Evolutionary conservation across 1,140 invertebrate genomes (phyloP), one percentile per base, ranked within the genome.

Genomic region (Rhynchophorus ferrugineus): DNA sequence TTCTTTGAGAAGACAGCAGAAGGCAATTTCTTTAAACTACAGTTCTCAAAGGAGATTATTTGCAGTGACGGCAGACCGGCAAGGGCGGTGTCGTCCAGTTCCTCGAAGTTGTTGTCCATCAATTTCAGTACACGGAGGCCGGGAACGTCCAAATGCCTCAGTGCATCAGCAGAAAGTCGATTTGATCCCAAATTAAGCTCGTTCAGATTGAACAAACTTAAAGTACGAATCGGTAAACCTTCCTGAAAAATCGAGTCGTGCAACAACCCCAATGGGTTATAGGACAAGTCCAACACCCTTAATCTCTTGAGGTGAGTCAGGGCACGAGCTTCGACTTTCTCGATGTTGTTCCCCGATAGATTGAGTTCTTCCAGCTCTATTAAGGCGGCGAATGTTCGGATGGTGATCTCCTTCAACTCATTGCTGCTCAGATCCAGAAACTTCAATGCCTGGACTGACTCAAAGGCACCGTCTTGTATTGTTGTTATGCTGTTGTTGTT

Each of bases 381-480:
- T 33, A 88, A 68, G 48, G 85, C 83, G 2, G 78, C 75, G 65
- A 87, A 87, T 24, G 82, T 84, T 54, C 76, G 75, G 24, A 78
- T 76, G 1, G 75, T 80, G 48, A 91, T 72, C 57, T 79, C 75
- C 44, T 65, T 73, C 21, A 91, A 62, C 41, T 76, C 76, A 69
- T 92, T 92, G 60, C 79, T 78, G 62, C 85, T 89, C 34, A 91
- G 63, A 59, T 91, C 87, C 43, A 92, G 73, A 61, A 82, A 89
- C 60, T 84, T 83, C 16, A 92, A 68, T 19, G 79, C 79, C 57
- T 81, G 79, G 73, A 92, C 79, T 3, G 81, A 78, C 57, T 77
- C 76, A 65, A 92, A 93, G 8, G 87, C 81, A 17, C 78, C 80
- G 62, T 87, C 81, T 65, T 91, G 87, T 58, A 93, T 91, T 38